A percentile compares a stretch with the other conserved stretches of the same genome.
Conservation (phyloP, 1,140 invertebrate species). For the Pollicipes pollicipes region DNA sequence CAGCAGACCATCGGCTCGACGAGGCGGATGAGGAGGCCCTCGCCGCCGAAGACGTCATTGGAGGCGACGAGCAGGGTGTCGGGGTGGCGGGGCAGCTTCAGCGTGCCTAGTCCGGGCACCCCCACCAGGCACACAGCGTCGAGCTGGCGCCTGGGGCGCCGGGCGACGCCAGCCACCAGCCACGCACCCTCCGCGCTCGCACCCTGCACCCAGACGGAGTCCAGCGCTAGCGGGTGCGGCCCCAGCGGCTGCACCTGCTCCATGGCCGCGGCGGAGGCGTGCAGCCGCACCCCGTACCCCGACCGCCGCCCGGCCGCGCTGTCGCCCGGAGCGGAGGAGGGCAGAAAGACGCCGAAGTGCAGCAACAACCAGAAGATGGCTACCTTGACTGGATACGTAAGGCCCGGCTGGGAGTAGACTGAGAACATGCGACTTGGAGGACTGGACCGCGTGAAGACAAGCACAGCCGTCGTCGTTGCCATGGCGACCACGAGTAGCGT, state of each 20-base stretch:
- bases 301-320: constrained; percentile 11
- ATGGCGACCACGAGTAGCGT: no score
- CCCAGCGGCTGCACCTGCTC: constrained; percentile 22
- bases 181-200: no score
- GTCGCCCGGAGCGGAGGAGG: no score
- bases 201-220: constrained; percentile 12
- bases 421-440: no score
- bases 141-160: constrained; percentile 9
- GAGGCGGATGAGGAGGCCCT: no score
- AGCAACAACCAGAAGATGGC: no score
- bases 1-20: constrained; percentile 8
- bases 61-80: constrained; percentile 7
- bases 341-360: no score
- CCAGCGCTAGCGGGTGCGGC: constrained; percentile 7
- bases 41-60: constrained; percentile 2
- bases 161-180: constrained; percentile 11
- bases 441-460: no score
- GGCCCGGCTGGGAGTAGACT: no score
- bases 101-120: constrained; percentile 6
- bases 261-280: constrained; percentile 22
- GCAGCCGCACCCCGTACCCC: constrained; percentile 24
- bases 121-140: constrained; percentile 8
- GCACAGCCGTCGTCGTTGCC: no score
- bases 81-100: constrained; percentile 3
- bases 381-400: no score